phyloP scores from a whole-genome alignment of 2,113 vertebrate genomes.

The Sinocyclocheilus anophthalmus region DNA sequence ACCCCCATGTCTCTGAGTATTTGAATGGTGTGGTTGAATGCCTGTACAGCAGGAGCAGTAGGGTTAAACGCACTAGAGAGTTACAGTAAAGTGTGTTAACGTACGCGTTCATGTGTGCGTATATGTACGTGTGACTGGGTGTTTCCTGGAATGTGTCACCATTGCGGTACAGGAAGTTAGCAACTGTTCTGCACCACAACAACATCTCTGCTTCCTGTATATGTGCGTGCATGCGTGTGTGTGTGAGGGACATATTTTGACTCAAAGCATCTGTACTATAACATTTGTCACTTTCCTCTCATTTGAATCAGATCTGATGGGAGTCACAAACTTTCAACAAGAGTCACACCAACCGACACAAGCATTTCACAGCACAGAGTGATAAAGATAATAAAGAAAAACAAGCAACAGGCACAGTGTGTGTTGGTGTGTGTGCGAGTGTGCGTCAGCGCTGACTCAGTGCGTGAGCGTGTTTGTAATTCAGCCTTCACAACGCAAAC shows the following conservation, averaged over 20 bases:
- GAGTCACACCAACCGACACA: background rate
- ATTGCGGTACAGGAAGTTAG: conserved; percentile 76
- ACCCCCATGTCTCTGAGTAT: background rate
- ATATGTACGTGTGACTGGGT: conserved; percentile 48
- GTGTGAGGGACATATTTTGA: conserved; percentile 36
- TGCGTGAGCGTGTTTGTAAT: conserved; percentile 79
- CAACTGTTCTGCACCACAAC: conserved; percentile 71
- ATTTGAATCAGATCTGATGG: conserved; percentile 10
- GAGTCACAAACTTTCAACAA: conserved; percentile 12
- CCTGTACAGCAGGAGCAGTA: background rate
- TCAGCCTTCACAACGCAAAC: conserved; percentile 81
- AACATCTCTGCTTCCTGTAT: conserved; percentile 74
- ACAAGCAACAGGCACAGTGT: conserved; percentile 46
- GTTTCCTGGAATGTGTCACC: conserved; percentile 78
- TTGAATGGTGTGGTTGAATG: background rate
- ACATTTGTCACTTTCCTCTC: conserved; percentile 33
- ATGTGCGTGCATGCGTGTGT: conserved; percentile 23
- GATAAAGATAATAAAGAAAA: conserved; percentile 53
- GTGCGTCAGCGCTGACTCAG: conserved; percentile 79
- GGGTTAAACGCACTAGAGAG: conserved; percentile 15
- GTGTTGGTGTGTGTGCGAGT: conserved; percentile 47
- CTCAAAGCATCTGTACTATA: conserved; percentile 28
- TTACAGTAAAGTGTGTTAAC: conserved; percentile 37
- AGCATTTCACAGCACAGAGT: conserved; percentile 7
- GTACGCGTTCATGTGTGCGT: conserved; percentile 24